Base-by-base conservation (phyloP, 1,140 invertebrate genomes). In the Drosophila tristis region DNA sequence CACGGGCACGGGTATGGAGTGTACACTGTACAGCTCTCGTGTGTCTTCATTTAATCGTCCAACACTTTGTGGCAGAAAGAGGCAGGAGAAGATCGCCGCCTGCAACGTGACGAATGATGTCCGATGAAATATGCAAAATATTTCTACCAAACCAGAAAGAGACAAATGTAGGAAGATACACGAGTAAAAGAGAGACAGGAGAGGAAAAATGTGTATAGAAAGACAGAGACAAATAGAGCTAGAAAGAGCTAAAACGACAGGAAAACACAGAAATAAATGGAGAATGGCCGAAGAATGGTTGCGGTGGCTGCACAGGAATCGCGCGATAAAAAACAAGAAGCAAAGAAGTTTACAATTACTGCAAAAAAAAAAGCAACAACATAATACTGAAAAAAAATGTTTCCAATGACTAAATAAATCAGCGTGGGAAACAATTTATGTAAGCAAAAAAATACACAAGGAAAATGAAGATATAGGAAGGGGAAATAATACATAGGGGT, bases 381-480 rank as follows among this genome's bases (percentile, higher is more conserved):
- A 25, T 25, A 25, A 54, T 13, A 39, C 35, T 13, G 35, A 11
- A 39, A 75, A 75, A 57, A 63, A 31, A 31, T 23, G 43, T 29
- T 47, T 74, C 29, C 50, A 63, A 67, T 61, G 44, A 57, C 56
- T 54, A 59, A 74, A 56, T 80, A 86, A 74, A 87, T 74, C 82
- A 85, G 68, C 81, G 81, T 85, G 81, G 74, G 81, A 85, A 85
- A 65, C 29, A 39, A 15, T 54, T 62, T 82, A 54, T 62, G 29
- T 43, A 62, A 68, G 42, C 16, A 16, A 16, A 15, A 16, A 57
- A 51, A 47, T 15, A 15, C 9, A 47, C n/a, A 47, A 16, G 7
- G 7, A 47, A 56, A 59, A 47, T 13, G 51, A 31, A 42, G 25
- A 48, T 44, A 43, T 16, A n/a, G 26, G 26, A 53, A 26, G 13